These are phyloP conservation scores for Lineus longissimus DNA, from an alignment of 1,140 invertebrate species.

Conservation along the genomic window DNA sequence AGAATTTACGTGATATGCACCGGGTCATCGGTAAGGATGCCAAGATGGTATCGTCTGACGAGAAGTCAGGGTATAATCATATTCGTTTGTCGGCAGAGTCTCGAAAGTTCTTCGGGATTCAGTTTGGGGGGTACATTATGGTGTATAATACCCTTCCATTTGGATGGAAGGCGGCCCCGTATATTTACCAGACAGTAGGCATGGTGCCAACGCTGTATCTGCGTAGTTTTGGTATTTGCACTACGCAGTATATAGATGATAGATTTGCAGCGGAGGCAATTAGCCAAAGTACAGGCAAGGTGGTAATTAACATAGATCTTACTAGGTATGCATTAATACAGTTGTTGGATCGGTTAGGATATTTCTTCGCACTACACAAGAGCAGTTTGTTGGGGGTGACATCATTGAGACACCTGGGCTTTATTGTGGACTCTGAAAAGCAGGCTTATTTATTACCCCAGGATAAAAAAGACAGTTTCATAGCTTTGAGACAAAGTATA, in stretches of 20 bases:
- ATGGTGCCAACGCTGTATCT: background rate
- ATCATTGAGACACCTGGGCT: no score
- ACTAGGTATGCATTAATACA: no score
- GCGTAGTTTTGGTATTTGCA: background rate
- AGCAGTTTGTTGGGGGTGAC: no score
- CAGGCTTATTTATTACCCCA: no score
- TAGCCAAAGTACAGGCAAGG: no score
- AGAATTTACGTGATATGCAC: constrained; percentile 9
- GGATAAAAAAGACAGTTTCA: no score
- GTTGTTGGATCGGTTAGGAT: no score
- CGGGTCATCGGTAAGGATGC: constrained; percentile 8
- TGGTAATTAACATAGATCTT: no score
- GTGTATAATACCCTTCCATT: background rate
- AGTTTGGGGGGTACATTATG: background rate
- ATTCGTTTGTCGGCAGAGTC: background rate
- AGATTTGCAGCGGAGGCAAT: background rate
- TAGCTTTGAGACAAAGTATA: no score
- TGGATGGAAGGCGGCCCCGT: background rate
- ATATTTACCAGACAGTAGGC: constrained; percentile 4
- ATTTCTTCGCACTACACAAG: no score
- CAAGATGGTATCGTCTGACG: constrained; percentile 11
- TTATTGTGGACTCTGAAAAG: no score
- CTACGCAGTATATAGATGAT: constrained; percentile 1
- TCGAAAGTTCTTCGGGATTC: background rate
- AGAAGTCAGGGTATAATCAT: constrained; percentile 12